Evolutionary conservation across 64 coral and sea anemone species (phyloP).

Genomic region (Platygyra sinensis): DNA sequence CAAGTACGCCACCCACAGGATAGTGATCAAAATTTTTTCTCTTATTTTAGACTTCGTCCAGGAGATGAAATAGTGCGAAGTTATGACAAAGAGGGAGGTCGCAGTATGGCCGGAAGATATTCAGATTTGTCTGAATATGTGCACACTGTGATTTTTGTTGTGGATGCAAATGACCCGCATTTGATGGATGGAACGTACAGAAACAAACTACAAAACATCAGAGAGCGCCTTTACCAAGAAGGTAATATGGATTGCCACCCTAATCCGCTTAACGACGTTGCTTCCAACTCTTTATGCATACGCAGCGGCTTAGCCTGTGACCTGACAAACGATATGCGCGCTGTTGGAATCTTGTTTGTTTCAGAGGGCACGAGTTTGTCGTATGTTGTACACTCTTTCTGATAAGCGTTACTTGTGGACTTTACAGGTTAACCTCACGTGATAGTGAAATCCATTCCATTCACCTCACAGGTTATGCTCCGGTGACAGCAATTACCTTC

Average conservation of each 20-base stretch:
- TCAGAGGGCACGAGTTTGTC: no score
- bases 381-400: no score
- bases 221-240: conserved; percentile 50
- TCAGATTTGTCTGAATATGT: conserved; percentile 29
- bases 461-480: conserved; percentile 59
- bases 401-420: no score
- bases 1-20: no score
- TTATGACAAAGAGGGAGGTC: background rate
- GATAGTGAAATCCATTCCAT: background rate
- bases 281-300: no score
- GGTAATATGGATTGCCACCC: background rate
- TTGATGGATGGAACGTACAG: conserved; percentile 57
- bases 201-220: conserved; percentile 35
- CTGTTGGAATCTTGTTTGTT: no score
- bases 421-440: background rate
- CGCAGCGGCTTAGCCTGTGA: no score
- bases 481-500: conserved; percentile 80
- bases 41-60: conserved; percentile 30
- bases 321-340: no score
- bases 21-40: background rate
- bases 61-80: conserved; percentile 42
- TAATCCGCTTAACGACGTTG: no score
- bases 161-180: conserved; percentile 63
- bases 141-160: conserved; percentile 71
- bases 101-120: background rate